Evolutionary conservation across 2,888 invertebrate genomes (phyloP).

Genomic region (Panzeria rudis): DNA sequence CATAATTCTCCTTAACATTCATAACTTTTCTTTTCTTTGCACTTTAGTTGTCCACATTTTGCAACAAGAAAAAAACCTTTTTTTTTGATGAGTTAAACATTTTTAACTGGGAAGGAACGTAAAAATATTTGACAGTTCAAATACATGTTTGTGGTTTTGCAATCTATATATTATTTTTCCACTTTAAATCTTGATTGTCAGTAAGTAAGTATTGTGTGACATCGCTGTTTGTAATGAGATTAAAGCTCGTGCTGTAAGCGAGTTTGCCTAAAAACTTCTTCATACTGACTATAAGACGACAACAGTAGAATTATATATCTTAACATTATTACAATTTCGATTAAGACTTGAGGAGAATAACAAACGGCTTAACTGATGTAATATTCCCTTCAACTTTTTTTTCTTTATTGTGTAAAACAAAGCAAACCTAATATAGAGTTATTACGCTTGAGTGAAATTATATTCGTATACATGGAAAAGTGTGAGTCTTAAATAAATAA

Average conservation of each 20-base stretch:
- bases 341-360: not conserved
- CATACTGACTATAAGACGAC: not conserved
- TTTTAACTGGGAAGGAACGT: not conserved
- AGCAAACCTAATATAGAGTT: not conserved
- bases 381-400: not conserved
- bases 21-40: not conserved
- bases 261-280: not conserved
- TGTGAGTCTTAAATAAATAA: not conserved
- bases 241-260: not conserved
- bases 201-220: not conserved
- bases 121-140: too few species aligned
- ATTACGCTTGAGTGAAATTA: slow-evolving; percentile 2
- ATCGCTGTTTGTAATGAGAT: not conserved
- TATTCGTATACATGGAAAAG: not conserved
- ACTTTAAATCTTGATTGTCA: slow-evolving; percentile 2
- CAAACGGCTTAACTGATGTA: not conserved
- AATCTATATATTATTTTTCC: not conserved
- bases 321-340: not conserved
- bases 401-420: not conserved
- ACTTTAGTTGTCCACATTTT: not conserved
- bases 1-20: not conserved
- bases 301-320: not conserved
- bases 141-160: too few species aligned
- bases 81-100: not conserved
- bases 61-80: not conserved